These are phyloP conservation scores for Paralichthys olivaceus DNA, from an alignment of 2,113 vertebrate genomes.

Conservation along the genomic window DNA sequence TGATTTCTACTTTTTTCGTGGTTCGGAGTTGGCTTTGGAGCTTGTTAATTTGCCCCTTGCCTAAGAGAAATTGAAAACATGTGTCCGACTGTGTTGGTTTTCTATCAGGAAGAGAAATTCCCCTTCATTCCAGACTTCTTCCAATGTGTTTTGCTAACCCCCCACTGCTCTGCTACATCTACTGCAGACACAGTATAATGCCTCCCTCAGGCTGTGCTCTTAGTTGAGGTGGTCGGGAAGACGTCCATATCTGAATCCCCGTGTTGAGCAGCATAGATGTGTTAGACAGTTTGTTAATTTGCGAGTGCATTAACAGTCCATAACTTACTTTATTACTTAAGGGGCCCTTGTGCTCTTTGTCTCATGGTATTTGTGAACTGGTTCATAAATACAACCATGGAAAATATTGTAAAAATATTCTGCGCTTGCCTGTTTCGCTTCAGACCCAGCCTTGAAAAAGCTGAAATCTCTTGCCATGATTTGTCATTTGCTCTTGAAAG, in stretches of 20 bases:
- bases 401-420: neutral
- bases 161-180: slow-evolving; percentile 37
- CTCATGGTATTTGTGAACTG: neutral
- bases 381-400: neutral
- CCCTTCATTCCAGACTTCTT: slow-evolving; percentile 21
- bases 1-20: slow-evolving; percentile 30
- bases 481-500: no score
- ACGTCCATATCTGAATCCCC: slow-evolving; percentile 16
- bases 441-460: no score
- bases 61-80: slow-evolving; percentile 67
- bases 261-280: neutral
- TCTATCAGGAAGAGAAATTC: slow-evolving; percentile 45
- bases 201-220: slow-evolving; percentile 42
- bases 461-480: no score
- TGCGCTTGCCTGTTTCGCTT: no score
- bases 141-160: slow-evolving; percentile 57
- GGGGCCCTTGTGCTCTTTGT: neutral
- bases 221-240: slow-evolving; percentile 20
- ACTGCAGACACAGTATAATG: slow-evolving; percentile 47
- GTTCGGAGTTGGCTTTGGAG: slow-evolving; percentile 50
- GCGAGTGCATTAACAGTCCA: neutral
- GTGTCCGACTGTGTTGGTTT: slow-evolving; percentile 58
- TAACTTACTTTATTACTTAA: neutral
- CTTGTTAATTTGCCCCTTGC: slow-evolving; percentile 51
- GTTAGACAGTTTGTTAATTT: neutral